Conservation (phyloP, 2,113 vertebrate genomes). For the Danionella cerebrum region DNA sequence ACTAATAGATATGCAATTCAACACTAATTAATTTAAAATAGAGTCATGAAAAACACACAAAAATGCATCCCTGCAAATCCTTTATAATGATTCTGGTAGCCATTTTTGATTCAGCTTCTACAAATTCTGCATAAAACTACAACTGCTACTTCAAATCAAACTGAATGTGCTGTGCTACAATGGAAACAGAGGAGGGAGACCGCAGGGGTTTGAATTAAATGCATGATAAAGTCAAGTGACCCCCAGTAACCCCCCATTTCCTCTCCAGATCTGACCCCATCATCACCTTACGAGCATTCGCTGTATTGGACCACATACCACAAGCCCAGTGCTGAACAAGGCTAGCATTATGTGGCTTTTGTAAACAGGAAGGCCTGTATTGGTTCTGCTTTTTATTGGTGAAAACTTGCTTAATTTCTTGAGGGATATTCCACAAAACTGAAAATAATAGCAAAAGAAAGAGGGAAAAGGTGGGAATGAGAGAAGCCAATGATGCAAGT, state of each 20-base stretch:
- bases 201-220: slow-evolving; percentile 55
- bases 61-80: too few relatives aligned
- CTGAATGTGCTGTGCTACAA: slow-evolving; percentile 38
- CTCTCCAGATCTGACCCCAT: slow-evolving; percentile 48
- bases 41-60: too few relatives aligned
- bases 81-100: too few relatives aligned
- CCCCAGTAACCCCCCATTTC: slow-evolving; percentile 53
- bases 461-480: background rate
- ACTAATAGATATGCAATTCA: too few relatives aligned
- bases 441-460: slow-evolving; percentile 31
- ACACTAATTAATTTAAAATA: too few relatives aligned
- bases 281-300: slow-evolving; percentile 31
- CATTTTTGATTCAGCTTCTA: too few relatives aligned
- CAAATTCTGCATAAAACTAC: too few relatives aligned
- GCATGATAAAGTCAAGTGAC: slow-evolving; percentile 54
- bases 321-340: slow-evolving; percentile 5
- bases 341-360: slow-evolving; percentile 14
- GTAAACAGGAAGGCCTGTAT: background rate
- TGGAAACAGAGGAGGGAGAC: background rate
- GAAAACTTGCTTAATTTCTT: background rate
- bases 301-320: slow-evolving; percentile 7
- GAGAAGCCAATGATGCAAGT: background rate
- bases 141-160: too few relatives aligned
- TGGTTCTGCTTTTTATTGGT: background rate
- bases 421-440: slow-evolving; percentile 10